Evolutionary conservation across 2,797 vertebrate species (phyloP), one percentile per base, ranked within the genome.

Genomic region (Melanotaenia pygmaea): DNA sequence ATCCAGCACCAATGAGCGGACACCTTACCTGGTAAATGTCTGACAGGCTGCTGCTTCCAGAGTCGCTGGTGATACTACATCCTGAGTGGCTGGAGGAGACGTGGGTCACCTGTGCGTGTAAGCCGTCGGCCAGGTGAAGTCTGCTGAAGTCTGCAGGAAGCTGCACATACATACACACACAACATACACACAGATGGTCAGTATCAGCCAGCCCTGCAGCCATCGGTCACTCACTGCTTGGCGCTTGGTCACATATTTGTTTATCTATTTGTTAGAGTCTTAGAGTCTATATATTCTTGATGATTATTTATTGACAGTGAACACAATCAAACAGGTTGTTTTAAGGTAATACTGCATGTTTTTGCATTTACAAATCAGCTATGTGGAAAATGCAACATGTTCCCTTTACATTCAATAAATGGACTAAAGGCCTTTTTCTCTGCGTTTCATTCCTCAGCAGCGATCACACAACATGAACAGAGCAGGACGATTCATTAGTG

Each of bases 21-120:
- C 53, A 68, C 74, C 93, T 94, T 96, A 99, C 98, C 98, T 99
- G 98, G 94, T 99, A 99, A 92, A 99, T 98, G 94, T 99, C 98
- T 91, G 98, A 99, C 92, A 99, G 96, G 91, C 98, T 99, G 96
- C 98, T 99, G 96, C 98, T 99, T 89, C 97, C 98, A 89, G 98
- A 99, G 93, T 99, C 98, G 89, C 98, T 99, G 90, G 98, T 99
- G 94, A 99, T 98, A 94, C 98, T 99, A 97, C 98, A 99, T 98
- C 98, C 98, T 96, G 98, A 99, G 87, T 98, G 98, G 94, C 98
- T 98, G 89, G 98, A 98, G 77, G 97, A 98, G 81, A 99, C 97
- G 94, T 98, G 97, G 87, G 97, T 97, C 96, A 97, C 98, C 97
- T 99, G 98, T 89, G 97, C 97, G 93, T 99, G 98, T 92, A 98